These are phyloP conservation scores for Ochropleura leucogaster DNA, from an alignment of 2,888 invertebrate species.

Conservation along the genomic window DNA sequence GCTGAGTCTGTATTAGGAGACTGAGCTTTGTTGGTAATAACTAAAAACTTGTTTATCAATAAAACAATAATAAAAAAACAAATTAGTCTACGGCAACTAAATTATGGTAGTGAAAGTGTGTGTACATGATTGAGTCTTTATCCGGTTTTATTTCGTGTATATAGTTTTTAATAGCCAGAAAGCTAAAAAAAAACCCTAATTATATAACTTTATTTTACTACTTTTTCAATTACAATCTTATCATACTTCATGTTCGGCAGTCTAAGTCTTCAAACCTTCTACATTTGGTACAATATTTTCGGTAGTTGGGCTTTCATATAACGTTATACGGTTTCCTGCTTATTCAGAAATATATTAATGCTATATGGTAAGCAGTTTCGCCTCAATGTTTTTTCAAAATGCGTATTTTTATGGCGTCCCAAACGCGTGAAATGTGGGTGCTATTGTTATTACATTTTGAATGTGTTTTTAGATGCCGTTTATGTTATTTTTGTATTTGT, in stretches of 20 bases:
- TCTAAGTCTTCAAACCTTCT: slow-evolving; percentile 14
- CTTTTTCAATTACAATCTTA: not conserved
- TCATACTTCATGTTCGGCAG: not conserved
- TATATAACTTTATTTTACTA: not conserved
- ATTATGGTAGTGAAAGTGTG: no score
- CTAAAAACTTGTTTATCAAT: no score
- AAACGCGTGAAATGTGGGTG: not conserved
- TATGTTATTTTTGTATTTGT: not conserved
- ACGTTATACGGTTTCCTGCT: slow-evolving; percentile 36
- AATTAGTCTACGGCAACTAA: no score
- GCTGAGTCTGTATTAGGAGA: no score
- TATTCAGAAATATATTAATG: slow-evolving; percentile 27
- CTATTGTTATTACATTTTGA: not conserved
- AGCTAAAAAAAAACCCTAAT: not conserved
- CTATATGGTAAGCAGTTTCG: slow-evolving; percentile 16
- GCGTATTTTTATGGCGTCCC: slow-evolving; percentile 7
- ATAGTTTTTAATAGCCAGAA: not conserved
- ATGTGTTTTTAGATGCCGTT: not conserved
- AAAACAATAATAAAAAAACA: no score
- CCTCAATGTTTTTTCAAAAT: not conserved
- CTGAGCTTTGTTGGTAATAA: no score
- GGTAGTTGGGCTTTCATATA: slow-evolving; percentile 28
- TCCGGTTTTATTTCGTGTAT: no score
- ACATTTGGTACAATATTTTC: slow-evolving; percentile 38
- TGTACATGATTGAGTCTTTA: not conserved